phyloP scores from a whole-genome alignment of 2,888 invertebrate species.

The Minunthozetes semirufus region DNA sequence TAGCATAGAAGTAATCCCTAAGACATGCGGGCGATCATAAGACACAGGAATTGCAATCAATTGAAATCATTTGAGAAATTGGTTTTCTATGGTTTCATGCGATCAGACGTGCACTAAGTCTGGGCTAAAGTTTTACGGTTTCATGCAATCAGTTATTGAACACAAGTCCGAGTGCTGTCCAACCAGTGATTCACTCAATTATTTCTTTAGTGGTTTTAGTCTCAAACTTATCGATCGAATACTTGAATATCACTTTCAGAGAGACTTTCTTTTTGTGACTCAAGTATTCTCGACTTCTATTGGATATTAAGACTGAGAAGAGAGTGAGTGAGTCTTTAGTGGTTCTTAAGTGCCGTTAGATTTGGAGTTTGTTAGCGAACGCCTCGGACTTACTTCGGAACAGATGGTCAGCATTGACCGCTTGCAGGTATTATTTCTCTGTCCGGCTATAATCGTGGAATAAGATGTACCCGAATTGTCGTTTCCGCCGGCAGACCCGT shows the following conservation, averaged over 20 bases:
- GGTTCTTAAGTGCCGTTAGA: not conserved
- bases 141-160: not conserved
- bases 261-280: not conserved
- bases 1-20: not conserved
- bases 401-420: conserved; percentile 38
- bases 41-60: not conserved
- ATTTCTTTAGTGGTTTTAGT: not conserved
- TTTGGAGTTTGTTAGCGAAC: not conserved
- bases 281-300: not conserved
- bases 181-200: not conserved
- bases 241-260: not conserved
- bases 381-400: conserved; percentile 39
- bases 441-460: conserved; percentile 38
- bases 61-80: not conserved
- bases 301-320: not conserved
- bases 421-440: conserved; percentile 38
- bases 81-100: not conserved
- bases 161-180: conserved; percentile 13
- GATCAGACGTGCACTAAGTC: not conserved
- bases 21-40: not conserved
- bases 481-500: conserved; percentile 30
- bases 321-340: not conserved
- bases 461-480: conserved; percentile 39
- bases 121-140: not conserved
- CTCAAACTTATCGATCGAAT: not conserved